Percentiles rank a stretch among this genome's conserved stretches.
Evolutionary conservation across 2,797 vertebrate species (phyloP).

Genomic region (Enteromius paludinosus): DNA sequence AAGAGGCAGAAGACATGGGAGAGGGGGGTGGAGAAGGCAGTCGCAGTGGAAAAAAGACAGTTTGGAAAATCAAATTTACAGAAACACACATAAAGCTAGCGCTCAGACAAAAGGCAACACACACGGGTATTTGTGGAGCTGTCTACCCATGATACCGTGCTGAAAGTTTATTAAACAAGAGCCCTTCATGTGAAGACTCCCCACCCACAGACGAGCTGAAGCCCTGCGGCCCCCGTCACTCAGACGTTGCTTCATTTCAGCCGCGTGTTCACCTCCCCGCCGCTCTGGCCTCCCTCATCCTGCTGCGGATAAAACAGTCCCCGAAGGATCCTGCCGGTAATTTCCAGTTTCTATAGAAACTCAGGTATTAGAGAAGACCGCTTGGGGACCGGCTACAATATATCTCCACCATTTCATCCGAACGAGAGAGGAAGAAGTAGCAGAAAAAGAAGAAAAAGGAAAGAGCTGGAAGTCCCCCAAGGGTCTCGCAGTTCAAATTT

Average conservation of each 20-base stretch:
- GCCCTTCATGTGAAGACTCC: constrained; percentile 86
- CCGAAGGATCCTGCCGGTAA: constrained; percentile 90
- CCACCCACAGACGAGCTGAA: constrained; percentile 76
- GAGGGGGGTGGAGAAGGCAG: constrained; percentile 9
- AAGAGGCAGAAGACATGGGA: neutral
- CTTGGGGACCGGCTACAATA: constrained; percentile 99
- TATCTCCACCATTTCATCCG: constrained; percentile 99
- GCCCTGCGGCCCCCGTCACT: constrained; percentile 94
- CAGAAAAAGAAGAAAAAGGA: constrained; percentile 55
- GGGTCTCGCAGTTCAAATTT: constrained; percentile 99
- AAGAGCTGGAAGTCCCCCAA: constrained; percentile 74
- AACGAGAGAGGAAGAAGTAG: constrained; percentile 52
- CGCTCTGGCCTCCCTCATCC: constrained; percentile 98
- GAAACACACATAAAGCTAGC: constrained; percentile 85
- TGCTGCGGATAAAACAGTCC: constrained; percentile 99
- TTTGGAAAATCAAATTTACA: constrained; percentile 83
- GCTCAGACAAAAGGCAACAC: constrained; percentile 82
- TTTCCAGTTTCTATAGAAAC: constrained; percentile 99
- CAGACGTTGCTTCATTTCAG: constrained; percentile 99
- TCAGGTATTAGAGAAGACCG: constrained; percentile 99
- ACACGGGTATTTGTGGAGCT: constrained; percentile 83
- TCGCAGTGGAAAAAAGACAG: constrained; percentile 67
- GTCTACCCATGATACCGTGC: constrained; percentile 89
- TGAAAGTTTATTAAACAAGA: constrained; percentile 94
- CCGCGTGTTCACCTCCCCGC: constrained; percentile 99